Conservation (phyloP, 2,113 vertebrate genomes). For the Macquaria ambigua region DNA sequence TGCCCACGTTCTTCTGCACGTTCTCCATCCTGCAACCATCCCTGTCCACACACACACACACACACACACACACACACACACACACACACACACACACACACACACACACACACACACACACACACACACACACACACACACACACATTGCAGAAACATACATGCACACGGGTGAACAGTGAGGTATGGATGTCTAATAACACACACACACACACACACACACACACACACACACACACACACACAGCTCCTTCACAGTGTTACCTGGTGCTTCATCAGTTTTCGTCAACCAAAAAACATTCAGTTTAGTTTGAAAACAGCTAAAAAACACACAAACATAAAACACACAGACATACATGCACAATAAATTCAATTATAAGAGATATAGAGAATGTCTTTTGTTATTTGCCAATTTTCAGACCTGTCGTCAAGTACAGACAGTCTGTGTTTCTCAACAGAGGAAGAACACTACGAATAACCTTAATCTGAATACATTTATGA, state of each 20-base stretch:
- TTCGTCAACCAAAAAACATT: no score
- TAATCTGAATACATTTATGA: no score
- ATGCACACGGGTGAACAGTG: background rate
- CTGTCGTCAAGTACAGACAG: no score
- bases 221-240: background rate
- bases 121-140: background rate
- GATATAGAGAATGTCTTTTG: background rate
- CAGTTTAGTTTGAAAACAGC: no score
- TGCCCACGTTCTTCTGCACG: constrained; percentile 95
- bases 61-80: constrained; percentile 22
- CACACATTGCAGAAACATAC: background rate
- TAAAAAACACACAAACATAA: background rate
- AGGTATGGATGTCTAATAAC: no score
- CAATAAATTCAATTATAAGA: background rate
- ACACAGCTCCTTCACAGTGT: background rate
- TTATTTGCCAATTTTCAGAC: no score
- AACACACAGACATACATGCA: background rate
- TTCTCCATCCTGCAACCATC: constrained; percentile 90
- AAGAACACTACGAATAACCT: no score
- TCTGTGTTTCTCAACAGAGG: no score
- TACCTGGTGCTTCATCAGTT: background rate
- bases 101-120: background rate
- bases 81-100: constrained; percentile 12
- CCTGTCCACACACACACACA: constrained; percentile 37
- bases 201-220: background rate